Base-by-base conservation (phyloP, 2,888 invertebrate species). In the Lasiommata megera region DNA sequence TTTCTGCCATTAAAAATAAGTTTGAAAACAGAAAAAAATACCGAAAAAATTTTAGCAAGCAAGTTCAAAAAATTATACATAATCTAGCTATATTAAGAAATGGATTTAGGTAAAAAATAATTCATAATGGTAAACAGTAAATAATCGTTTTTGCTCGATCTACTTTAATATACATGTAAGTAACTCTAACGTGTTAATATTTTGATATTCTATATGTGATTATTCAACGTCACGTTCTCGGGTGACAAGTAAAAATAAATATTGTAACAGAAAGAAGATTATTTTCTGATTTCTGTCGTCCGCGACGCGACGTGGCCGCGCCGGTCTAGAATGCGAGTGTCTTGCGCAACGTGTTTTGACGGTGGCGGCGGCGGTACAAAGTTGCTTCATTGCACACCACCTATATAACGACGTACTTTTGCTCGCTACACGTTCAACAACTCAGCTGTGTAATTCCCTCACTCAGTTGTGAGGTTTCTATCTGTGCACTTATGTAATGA, bases 321-420 rank as follows among this genome's bases (percentile, higher is more conserved):
- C 63, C 67, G 62, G 67, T 63, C 67, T 62, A 80, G 82, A 84
- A 85, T 82, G 82, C 78, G 78, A 80, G 75, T 76, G 70, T 64
- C 77, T 87, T 88, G 64, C 66, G 64, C 64, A 68, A 67, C 58
- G 54, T 67, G 67, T 68, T 68, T 67, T 67, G 68, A 67, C 67
- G 67, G 67, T 62, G 59, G 37, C 14, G 31, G 41, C 62, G 55
- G 38, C 65, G 56, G 40, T 52, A 54, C 50, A 52, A 34, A 43
- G 56, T 61, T 66, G 66, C 73, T 76, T 73, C 72, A 72, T 76
- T 79, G 74, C 77, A 71, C 69, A 70, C 70, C 68, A 66, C 67
- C 67, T 58, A 50, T 43, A 53, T 54, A 31, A 51, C 50, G 36
- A 41, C 23, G 18, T 54, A 46, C 41, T 51, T 12, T 48, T 51